These are phyloP conservation scores for Alentia gelatinosa DNA, from an alignment of 2,888 invertebrate genomes.

Conservation along the genomic window DNA sequence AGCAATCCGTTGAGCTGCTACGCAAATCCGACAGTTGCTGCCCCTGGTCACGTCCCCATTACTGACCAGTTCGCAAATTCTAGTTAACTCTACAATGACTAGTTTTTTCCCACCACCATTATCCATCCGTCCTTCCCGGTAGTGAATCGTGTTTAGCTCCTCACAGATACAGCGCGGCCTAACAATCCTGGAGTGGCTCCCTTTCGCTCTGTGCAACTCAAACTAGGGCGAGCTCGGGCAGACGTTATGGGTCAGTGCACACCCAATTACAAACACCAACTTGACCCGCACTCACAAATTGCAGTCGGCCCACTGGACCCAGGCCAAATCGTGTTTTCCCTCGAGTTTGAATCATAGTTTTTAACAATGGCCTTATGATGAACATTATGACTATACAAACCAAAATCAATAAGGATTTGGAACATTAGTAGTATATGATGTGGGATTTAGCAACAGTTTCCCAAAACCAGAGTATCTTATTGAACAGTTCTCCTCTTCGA, in stretches of 20 bases:
- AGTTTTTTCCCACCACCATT: too few species aligned
- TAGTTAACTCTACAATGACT: too few species aligned
- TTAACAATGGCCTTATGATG: not conserved
- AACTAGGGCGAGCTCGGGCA: not conserved
- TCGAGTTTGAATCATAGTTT: not conserved
- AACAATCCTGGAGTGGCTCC: too few species aligned
- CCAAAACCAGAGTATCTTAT: too few species aligned
- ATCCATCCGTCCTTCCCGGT: too few species aligned
- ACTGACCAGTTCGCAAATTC: too few species aligned
- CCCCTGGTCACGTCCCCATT: too few species aligned
- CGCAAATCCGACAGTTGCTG: too few species aligned
- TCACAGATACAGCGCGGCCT: too few species aligned
- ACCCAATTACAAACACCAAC: not conserved
- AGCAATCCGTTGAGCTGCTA: too few species aligned
- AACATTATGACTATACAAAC: not conserved
- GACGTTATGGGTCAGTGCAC: not conserved
- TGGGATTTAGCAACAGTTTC: not conserved
- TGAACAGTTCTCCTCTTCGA: too few species aligned
- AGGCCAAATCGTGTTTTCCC: not conserved
- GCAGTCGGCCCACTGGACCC: not conserved
- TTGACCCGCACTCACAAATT: not conserved
- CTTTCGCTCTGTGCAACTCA: not conserved
- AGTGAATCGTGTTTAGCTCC: too few species aligned
- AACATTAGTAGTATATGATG: not conserved
- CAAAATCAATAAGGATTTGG: not conserved